Base-by-base conservation (phyloP, 1,140 invertebrate genomes). In the Heterodera carotae region DNA sequence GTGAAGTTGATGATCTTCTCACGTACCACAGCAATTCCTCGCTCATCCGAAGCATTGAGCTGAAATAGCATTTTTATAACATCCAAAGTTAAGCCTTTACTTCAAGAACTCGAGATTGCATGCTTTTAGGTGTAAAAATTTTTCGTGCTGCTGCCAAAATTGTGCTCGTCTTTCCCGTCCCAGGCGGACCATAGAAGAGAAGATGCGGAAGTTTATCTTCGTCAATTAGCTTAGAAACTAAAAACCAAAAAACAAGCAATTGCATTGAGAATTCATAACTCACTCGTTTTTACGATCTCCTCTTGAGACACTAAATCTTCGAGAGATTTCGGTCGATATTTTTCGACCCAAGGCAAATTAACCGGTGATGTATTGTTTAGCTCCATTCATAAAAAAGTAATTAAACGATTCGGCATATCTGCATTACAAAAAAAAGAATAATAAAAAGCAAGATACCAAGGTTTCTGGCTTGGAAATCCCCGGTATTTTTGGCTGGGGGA, bases 21-120 rank as follows among this genome's bases (percentile, higher is more conserved):
- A 84, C 97, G 90, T 0, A 99, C 96, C 81, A 98, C 95, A 6
- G 92, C 93, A 88, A 99, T 99, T 81, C 97, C 97, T 89, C 97
- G 91, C 88, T 99, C 97, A 91, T 99, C 97, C 10, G 96, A 99
- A 1, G 97, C 97, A 91, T 99, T 99, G 74, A 99, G 90, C 90
- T 98, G 93, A 80, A 96, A 89, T 10, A 94, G 93, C 72, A 34
- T 25, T 69, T 62, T 64, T 27, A 69, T 18, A 53, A 53, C 53
- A 74, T 70, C 36, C 7, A 76, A 72, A 64, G 18, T 64, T 29
- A 67, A 71, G 33, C 8, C 31, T 22, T 48, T 25, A 87, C 87
- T 85, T 90, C 90, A 29, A 91, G 84, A 79, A 95, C 94, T 93
- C 95, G 94, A 27, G 93, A 94, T 88, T 91, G 92, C 83, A 95